A percentile compares a stretch with the other conserved stretches of the same genome.
These are phyloP conservation scores for Urocolius indicus DNA, from an alignment of 2,113 vertebrate species.

Conservation along the genomic window DNA sequence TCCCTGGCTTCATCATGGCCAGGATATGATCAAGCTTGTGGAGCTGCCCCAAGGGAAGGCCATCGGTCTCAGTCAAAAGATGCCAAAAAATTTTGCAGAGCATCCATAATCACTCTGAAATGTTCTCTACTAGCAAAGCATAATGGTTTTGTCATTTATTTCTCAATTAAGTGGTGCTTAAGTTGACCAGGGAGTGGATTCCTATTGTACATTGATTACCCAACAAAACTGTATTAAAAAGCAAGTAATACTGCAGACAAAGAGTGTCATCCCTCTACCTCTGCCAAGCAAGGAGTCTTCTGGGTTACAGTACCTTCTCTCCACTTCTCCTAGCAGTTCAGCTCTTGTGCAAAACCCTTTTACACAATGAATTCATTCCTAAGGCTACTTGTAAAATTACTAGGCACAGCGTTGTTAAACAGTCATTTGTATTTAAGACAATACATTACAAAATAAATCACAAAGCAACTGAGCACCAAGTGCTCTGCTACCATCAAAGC, in stretches of 20 bases:
- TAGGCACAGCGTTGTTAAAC: conserved; percentile 44
- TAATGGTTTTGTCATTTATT: conserved; percentile 67
- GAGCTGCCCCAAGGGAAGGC: conserved; percentile 14
- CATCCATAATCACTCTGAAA: conserved; percentile 60
- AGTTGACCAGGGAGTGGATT: conserved; percentile 53
- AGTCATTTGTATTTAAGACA: conserved; percentile 50
- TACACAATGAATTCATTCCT: conserved; percentile 36
- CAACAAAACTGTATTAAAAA: conserved; percentile 54
- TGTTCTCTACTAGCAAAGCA: conserved; percentile 26
- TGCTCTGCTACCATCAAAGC: conserved; percentile 8
- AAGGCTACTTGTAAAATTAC: conserved; percentile 65
- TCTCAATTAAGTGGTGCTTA: conserved; percentile 60
- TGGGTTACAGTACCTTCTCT: not conserved
- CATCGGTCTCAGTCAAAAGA: conserved; percentile 43
- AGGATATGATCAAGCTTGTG: conserved; percentile 22
- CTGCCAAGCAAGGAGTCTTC: not conserved
- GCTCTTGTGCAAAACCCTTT: not conserved
- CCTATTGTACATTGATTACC: conserved; percentile 57
- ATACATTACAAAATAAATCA: conserved; percentile 34
- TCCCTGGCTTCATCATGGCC: not conserved
- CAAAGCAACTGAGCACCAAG: not conserved
- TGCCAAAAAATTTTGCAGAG: conserved; percentile 63
- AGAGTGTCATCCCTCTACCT: not conserved
- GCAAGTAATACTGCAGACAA: not conserved
- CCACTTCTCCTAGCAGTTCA: not conserved